Evolutionary conservation across 2,113 vertebrate genomes (phyloP), one percentile per base, ranked within the genome.

Genomic region (Macaca fascicularis): DNA sequence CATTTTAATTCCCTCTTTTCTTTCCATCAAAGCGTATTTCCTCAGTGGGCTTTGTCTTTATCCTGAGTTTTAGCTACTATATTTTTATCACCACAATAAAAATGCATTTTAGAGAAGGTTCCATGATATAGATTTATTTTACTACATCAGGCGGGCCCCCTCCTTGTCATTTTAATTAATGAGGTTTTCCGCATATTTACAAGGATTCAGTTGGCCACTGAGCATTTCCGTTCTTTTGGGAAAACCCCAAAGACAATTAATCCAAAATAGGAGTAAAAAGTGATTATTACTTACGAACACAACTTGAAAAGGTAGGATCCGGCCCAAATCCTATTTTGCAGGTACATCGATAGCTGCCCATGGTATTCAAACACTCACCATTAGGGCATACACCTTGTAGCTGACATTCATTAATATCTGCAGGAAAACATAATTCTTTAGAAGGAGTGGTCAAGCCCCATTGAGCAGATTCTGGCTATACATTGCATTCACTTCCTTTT

Each of bases 371-470:
- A 98, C 99, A 99, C 97, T 99, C 99, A 89, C 99, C 99, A 98
- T 99, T 99, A 12, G 99, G 99, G 98, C 99, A 99, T 19, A 99
- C 98, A 2, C 99, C 99, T 97, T 99, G 99, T 20, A 99, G 98
- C 90, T 99, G 99, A 96, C 99, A 99, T 98, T 99, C 99, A 96
- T 99, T 99, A 82, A 99, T 98, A 98, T 99, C 99, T 99, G 98
- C 75, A 93, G 95, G 55, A 89, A 98, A 96, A 98, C 50, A 81
- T 67, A 98, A 96, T 91, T 67, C 55, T 76, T 97, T 64, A 97
- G 78, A 96, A 79, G 81, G n/a, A 69, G 16, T 27, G 30, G 17
- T 17, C 64, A 43, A 30, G 83, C 6, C 35, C 23, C 61, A 2
- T 10, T 19, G 38, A 57, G 48, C 8, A 95, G 27, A 96, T 50